Evolutionary conservation across 2,888 invertebrate genomes (phyloP).

Genomic region (Andrena chrysosceles): DNA sequence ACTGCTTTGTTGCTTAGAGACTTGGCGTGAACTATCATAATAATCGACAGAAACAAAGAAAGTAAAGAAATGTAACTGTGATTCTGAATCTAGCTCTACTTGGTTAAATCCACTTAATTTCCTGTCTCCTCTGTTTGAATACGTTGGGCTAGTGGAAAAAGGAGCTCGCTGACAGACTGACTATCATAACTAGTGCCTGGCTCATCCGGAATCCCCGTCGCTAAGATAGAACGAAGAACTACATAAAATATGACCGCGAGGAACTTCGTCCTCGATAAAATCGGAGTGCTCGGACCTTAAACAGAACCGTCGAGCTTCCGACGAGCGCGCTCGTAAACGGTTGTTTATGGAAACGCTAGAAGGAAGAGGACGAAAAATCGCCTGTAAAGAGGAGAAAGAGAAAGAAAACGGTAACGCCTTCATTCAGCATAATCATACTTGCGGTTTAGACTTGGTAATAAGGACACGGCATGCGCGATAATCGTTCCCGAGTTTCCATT

Average conservation of each 20-base stretch:
- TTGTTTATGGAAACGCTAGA: constrained; percentile 44
- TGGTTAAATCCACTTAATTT: background rate
- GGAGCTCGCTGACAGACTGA: background rate
- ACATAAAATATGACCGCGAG: constrained; percentile 43
- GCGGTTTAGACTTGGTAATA: constrained; percentile 42
- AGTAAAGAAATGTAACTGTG: background rate
- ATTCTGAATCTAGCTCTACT: background rate
- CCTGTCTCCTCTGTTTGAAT: background rate
- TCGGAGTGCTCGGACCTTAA: constrained; percentile 32
- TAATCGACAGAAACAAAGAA: background rate
- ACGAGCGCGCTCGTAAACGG: constrained; percentile 42
- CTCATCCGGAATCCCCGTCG: constrained; percentile 13
- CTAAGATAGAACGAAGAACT: constrained; percentile 4
- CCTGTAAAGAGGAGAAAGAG: background rate
- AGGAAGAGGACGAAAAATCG: constrained; percentile 29
- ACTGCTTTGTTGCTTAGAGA: background rate
- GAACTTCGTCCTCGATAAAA: constrained; percentile 46
- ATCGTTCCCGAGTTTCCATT: constrained; percentile 32
- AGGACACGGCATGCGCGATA: constrained; percentile 25
- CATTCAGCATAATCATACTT: constrained; percentile 32
- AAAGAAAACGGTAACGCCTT: constrained; percentile 33
- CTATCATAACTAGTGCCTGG: constrained; percentile 19
- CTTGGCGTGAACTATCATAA: background rate
- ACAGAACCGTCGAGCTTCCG: constrained; percentile 24
- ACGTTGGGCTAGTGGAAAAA: background rate